Evolutionary conservation across 2,888 invertebrate species (phyloP).

Genomic region (Metalampra italica): DNA sequence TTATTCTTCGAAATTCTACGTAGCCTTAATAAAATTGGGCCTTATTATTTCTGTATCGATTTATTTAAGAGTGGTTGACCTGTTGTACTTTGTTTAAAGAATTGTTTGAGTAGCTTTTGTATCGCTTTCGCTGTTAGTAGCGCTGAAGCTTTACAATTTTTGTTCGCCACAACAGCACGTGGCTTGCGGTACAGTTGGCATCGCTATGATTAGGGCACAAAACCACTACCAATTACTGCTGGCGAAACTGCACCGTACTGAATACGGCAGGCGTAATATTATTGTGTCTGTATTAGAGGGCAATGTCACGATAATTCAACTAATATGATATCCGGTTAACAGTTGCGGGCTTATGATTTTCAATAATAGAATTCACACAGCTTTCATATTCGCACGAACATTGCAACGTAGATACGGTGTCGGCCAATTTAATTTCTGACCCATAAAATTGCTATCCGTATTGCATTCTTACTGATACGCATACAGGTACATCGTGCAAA

Average conservation of each 20-base stretch:
- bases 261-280: constrained; percentile 26
- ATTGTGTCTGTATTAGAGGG: constrained; percentile 40
- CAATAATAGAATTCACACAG: not conserved
- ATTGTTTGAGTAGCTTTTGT: not conserved
- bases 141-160: not conserved
- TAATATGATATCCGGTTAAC: constrained; percentile 23
- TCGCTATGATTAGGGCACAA: constrained; percentile 45
- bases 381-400: not conserved
- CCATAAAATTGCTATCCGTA: too few species aligned
- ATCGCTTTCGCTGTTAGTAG: not conserved
- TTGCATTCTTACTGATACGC: too few species aligned
- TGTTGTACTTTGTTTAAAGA: too few species aligned
- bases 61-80: too few species aligned
- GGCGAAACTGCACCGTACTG: constrained; percentile 41
- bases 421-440: too few species aligned
- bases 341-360: constrained; percentile 1
- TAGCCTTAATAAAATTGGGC: too few species aligned
- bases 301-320: constrained; percentile 41
- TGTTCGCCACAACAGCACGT: not conserved
- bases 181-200: constrained; percentile 16
- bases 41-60: too few species aligned
- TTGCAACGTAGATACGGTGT: too few species aligned
- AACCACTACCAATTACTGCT: constrained; percentile 47
- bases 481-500: too few species aligned
- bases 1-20: too few species aligned